Percentiles rank a stretch among this genome's conserved stretches.
phyloP scores from a whole-genome alignment of 2,113 vertebrate species.

The Myotis brandtii region DNA sequence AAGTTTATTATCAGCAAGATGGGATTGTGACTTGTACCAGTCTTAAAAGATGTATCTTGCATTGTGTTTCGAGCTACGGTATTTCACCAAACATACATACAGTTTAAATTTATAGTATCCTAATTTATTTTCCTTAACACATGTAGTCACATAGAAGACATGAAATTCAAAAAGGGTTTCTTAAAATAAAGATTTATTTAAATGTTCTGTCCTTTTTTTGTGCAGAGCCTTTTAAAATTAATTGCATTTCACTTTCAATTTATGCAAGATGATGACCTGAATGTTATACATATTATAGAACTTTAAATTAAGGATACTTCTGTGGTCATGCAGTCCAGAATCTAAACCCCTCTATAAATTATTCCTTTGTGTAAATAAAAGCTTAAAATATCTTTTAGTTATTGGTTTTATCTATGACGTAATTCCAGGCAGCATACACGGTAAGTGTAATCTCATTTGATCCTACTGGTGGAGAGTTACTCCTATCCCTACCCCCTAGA shows the following conservation, averaged over 20 bases:
- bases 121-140: slow-evolving; percentile 36
- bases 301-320: not conserved
- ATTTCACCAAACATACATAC: slow-evolving; percentile 37
- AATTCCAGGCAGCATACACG: not conserved
- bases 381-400: not conserved
- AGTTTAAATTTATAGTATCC: slow-evolving; percentile 49
- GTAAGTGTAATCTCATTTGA: not conserved
- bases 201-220: slow-evolving; percentile 46
- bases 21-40: not conserved
- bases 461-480: not conserved
- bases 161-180: slow-evolving; percentile 15
- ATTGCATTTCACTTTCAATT: slow-evolving; percentile 28
- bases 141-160: slow-evolving; percentile 37
- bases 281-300: not conserved
- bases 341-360: not conserved
- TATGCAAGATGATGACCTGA: slow-evolving; percentile 30
- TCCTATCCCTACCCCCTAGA: not conserved
- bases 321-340: not conserved
- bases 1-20: slow-evolving; percentile 56
- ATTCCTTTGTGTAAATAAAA: not conserved
- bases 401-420: not conserved
- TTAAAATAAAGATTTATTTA: slow-evolving; percentile 26
- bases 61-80: slow-evolving; percentile 40
- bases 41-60: slow-evolving; percentile 59
- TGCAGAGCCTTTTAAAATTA: slow-evolving; percentile 32